These are phyloP conservation scores for Hemiprocne comata DNA, from an alignment of 2,113 vertebrate genomes.

Conservation along the genomic window DNA sequence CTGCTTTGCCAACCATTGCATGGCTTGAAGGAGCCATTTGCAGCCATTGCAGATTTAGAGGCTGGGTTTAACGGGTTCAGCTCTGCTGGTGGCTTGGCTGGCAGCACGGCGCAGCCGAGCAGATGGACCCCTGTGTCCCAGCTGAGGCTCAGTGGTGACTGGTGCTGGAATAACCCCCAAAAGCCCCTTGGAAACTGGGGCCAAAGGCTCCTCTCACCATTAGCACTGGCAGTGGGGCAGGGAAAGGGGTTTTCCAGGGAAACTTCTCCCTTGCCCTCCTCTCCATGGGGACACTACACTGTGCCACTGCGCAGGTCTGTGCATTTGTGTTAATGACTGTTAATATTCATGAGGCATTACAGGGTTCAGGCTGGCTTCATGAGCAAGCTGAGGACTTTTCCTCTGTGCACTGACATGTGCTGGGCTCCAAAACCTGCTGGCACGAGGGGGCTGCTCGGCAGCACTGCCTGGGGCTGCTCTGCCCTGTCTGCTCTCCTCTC, in stretches of 20 bases:
- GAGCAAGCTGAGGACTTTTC: neutral
- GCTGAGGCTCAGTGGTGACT: neutral
- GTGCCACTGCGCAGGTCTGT: neutral
- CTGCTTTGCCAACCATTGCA: neutral
- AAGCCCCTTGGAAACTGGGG: neutral
- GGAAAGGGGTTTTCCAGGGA: neutral
- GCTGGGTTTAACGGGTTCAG: neutral
- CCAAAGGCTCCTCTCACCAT: neutral
- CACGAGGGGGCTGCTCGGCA: neutral
- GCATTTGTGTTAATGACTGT: neutral
- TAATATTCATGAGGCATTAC: neutral
- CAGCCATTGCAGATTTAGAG: neutral
- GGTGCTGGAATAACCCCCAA: neutral
- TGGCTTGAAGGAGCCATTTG: neutral
- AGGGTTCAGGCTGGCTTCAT: neutral
- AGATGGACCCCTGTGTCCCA: neutral
- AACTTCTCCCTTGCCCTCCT: neutral
- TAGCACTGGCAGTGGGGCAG: fast-evolving
- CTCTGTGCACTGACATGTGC: fast-evolving
- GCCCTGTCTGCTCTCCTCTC: neutral
- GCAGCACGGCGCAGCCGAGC: neutral
- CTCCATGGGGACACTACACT: fast-evolving
- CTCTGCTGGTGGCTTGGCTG: neutral
- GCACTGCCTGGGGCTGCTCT: neutral
- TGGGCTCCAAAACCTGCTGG: neutral